Base-by-base conservation (phyloP, 2,797 vertebrate genomes). In the Epinephelus awoara region DNA sequence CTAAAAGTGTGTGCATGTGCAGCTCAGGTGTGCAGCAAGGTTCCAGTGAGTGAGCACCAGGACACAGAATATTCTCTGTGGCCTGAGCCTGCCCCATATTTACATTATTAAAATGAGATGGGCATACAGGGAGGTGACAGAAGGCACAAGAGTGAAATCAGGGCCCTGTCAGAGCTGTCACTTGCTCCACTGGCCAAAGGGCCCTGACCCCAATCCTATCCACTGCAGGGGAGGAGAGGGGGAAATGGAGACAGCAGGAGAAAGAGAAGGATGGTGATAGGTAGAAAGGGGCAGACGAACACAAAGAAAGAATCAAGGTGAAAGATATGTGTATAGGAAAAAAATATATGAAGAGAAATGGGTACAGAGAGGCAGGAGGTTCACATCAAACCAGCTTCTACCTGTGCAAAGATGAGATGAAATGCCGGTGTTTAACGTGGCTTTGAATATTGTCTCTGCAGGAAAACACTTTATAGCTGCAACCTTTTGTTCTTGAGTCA, bases 51-150 rank as follows among this genome's bases (percentile, higher is more conserved):
- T 87, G 91, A 92, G 84, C 90, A 90, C 59, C 76, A 59, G 71
- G 88, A 94, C 87, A 91, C 72, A 80, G 80, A 88, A 89, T 86
- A 85, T 89, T 88, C 86, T 88, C 82, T 81, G 69, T 93, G 92
- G 87, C 93, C 91, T 77, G 80, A 81, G 67, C 83, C 77, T 82
- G 87, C 85, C 81, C 92, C 84, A 86, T 86, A 92, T 96, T 95
- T 95, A 92, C 90, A 94, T 94, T 93, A 94, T 93, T 95, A 88
- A 95, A 95, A 95, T 94, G 90, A 94, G 92, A 93, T 57, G 55
- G 84, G 91, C 88, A 87, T 85, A 88, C 87, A 86, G 88, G 88
- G 83, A 93, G 93, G 91, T 94, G 94, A 95, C 92, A 94, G 94
- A 92, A 81, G 77, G 88, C 91, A 89, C 90, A 90, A 72, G 85